phyloP scores from a whole-genome alignment of 2,888 invertebrate species.

The Parnassius smintheus region DNA sequence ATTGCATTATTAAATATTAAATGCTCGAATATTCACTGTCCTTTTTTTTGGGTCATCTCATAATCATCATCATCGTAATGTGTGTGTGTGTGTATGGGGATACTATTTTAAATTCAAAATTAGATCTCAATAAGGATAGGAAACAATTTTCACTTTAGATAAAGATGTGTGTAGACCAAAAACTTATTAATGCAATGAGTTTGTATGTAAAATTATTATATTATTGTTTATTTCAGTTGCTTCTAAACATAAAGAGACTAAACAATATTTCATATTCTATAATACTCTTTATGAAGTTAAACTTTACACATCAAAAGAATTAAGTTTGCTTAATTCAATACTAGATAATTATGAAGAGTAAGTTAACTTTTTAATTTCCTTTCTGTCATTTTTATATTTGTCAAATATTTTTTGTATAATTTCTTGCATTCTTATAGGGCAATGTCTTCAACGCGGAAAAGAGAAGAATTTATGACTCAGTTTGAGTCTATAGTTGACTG shows the following conservation, averaged over 20 bases:
- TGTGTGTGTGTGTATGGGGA: too few relatives aligned
- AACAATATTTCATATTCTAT: constrained; percentile 97
- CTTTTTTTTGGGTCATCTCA: too few relatives aligned
- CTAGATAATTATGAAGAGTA: constrained; percentile 93
- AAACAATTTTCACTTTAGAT: too few relatives aligned
- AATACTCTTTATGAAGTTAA: constrained; percentile 98
- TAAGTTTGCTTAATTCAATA: constrained; percentile 92
- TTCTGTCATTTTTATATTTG: constrained; percentile 1
- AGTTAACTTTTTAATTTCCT: constrained; percentile 52
- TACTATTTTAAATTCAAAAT: too few relatives aligned
- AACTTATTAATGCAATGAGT: too few relatives aligned
- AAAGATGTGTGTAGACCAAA: too few relatives aligned
- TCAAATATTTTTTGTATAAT: neutral
- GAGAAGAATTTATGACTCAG: constrained; percentile 94
- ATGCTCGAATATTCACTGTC: too few relatives aligned
- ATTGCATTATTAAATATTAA: too few relatives aligned
- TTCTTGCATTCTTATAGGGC: constrained; percentile 80
- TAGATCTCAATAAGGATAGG: too few relatives aligned
- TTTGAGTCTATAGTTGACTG: constrained; percentile 94
- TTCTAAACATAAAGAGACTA: constrained; percentile 97
- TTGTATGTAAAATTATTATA: neutral
- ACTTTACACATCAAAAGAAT: constrained; percentile 94
- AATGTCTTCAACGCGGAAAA: constrained; percentile 88
- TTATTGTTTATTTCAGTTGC: constrained; percentile 85
- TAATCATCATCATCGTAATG: too few relatives aligned